These are phyloP conservation scores for Neelides sp. DNA, from an alignment of 1,140 invertebrate genomes.

Conservation along the genomic window DNA sequence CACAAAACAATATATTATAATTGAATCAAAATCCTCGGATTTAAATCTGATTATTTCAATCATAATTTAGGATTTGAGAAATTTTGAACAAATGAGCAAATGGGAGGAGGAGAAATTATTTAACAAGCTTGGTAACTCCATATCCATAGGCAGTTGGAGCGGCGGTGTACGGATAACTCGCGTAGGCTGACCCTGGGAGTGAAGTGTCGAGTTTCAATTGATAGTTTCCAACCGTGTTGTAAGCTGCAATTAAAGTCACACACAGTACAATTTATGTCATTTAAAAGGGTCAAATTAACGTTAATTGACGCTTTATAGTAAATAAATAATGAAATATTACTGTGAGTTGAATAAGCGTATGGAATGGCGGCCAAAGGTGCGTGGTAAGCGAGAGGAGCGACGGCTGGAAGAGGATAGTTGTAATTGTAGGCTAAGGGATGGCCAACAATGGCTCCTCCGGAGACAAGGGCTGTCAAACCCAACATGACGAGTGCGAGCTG, in stretches of 20 bases:
- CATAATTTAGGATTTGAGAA: no score
- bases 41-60: no score
- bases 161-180: slow-evolving; percentile 18
- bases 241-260: slow-evolving; percentile 4
- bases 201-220: slow-evolving; percentile 19
- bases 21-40: no score
- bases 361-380: not conserved
- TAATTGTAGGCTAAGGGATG: not conserved
- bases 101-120: no score
- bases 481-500: slow-evolving; percentile 19
- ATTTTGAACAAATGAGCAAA: no score
- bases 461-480: slow-evolving; percentile 13
- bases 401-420: not conserved
- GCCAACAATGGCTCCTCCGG: slow-evolving; percentile 8
- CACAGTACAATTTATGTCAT: not conserved
- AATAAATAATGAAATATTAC: not conserved
- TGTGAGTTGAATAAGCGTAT: not conserved
- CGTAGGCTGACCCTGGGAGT: slow-evolving; percentile 19
- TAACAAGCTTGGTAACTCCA: slow-evolving; percentile 14
- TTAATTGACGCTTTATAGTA: no score
- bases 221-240: slow-evolving; percentile 16
- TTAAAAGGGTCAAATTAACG: no score
- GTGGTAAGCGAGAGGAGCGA: slow-evolving; percentile 1
- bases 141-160: slow-evolving; percentile 23
- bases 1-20: no score